Base-by-base conservation (phyloP, 2,113 vertebrate genomes). In the Nannobrachium achirus region DNA sequence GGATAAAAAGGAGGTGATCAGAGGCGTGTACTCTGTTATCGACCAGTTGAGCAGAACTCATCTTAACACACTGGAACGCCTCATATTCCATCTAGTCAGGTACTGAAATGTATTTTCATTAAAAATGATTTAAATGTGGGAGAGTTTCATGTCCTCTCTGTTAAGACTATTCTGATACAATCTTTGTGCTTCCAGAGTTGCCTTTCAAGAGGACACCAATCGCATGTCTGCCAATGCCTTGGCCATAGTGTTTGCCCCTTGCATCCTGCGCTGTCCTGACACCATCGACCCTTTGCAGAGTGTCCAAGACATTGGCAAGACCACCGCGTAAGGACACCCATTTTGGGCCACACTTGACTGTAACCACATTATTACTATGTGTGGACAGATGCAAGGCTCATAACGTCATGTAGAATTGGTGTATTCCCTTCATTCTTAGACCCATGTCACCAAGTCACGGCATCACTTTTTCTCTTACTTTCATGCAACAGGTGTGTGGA, bases 51-150 rank as follows among this genome's bases (percentile, higher is more conserved):
- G 95, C 77, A 94, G 96, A 86, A 97, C 94, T 71, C 97, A 99
- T 74, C 92, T 98, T 11, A 96, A 92, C 88, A 98, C 96, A 10
- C 84, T 99, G 78, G 98, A 99, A 63, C 95, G 98, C 19, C 94
- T 99, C 58, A 94, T 99, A 73, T 99, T 99, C 88, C 98, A 99
- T 84, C 91, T 99, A 9, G 97, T 99, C 89, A 96, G 96, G 98
- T 99, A 89, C 10, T 67, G 56, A 7, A 14, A 25, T 10, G 13
- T 7, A 9, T 0, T 1, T 8, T 71, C 1, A 3, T 8, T 1
- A 10, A 4, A 25, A 14, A 25, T 66, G 16, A 38, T 13, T 8
- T 40, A 7, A 13, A n/a, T n/a, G 8, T 14, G 2, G 9, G 11
- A 42, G 8, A 33, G 4, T 20, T 63, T 41, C 8, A 44, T 51